Evolutionary conservation across 2,888 invertebrate genomes (phyloP), one percentile per base, ranked within the genome.

Genomic region (Phyllotreta striolata): DNA sequence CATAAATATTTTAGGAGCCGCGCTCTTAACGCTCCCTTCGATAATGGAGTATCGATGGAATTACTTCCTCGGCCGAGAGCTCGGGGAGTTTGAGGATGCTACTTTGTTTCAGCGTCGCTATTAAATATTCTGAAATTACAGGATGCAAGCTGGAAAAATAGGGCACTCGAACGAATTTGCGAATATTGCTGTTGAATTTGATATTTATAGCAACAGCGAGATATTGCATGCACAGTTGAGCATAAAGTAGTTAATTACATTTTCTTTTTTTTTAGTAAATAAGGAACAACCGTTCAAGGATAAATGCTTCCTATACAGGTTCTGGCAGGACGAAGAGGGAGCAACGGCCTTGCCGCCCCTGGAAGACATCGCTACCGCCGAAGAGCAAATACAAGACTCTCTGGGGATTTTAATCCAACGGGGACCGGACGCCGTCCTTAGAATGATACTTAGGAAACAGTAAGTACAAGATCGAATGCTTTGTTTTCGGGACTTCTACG

Each of bases 251-350:
- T 4, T 5, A 47, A 9, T 51, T 51, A 6, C 9, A 14, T 13
- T 43, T 39, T 44, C 57, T 54, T 47, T 63, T 43, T 62, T 73
- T 74, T 39, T 67, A 91, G 92, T 91, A 63, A 89, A 88, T 72
- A 87, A 88, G 72, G 92, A 92, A 76, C 90, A 92, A 76, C 89
- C 90, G 55, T 93, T 93, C 83, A 88, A 89, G 80, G 93, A 93
- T 84, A 91, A 91, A 83, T 90, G 90, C 80, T 86, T 92, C 77
- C 87, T 92, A 74, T 93, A 93, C 83, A 89, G 91, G 64, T 93
- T 93, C 84, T 87, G 88, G 78, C 87, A 89, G 78, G 91, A 91
- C 79, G 89, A 89, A 76, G 87, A 89, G 65, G 86, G 85, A 24
- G 84, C 84, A 12, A 83, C 84, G 12, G 80, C 83, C 62, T 73